Percentiles rank a stretch among this genome's conserved stretches.
Evolutionary conservation across 1,140 invertebrate genomes (phyloP).

Genomic region (Dendrolimus punctatus): DNA sequence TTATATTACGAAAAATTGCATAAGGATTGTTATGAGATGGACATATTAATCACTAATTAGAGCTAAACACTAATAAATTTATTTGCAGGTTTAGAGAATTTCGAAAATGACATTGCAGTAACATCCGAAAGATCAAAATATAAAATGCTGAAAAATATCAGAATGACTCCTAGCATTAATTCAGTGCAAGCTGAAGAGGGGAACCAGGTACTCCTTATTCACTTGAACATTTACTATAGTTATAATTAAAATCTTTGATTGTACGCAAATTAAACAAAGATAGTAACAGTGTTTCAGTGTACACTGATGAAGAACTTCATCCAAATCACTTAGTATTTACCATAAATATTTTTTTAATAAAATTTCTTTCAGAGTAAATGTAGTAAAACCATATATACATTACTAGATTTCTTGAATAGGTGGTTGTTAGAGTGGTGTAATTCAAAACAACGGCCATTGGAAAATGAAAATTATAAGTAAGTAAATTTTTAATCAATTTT

Average conservation of each 20-base stretch:
- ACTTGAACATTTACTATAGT: too few species aligned
- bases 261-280: too few species aligned
- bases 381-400: slow-evolving; percentile 78
- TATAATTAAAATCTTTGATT: too few species aligned
- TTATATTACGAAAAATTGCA: too few species aligned
- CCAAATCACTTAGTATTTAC: not conserved
- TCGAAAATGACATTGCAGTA: slow-evolving; percentile 23
- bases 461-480: slow-evolving; percentile 65
- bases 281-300: too few species aligned
- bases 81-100: slow-evolving; percentile 31
- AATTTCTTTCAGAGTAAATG: slow-evolving; percentile 63
- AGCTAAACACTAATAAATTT: not conserved
- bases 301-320: too few species aligned
- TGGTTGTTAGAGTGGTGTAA: slow-evolving; percentile 79
- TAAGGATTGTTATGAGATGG: too few species aligned
- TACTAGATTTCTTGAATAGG: slow-evolving; percentile 82
- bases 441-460: slow-evolving; percentile 42
- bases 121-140: slow-evolving; percentile 36
- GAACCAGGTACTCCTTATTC: slow-evolving; percentile 37
- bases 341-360: not conserved
- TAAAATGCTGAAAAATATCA: slow-evolving; percentile 48
- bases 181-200: slow-evolving; percentile 51
- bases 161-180: slow-evolving; percentile 51
- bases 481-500: slow-evolving; percentile 5
- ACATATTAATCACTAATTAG: too few species aligned